Percentiles rank a stretch among this genome's conserved stretches.
Conservation (phyloP, 2,888 invertebrate species). For the Ormyrus labotus region DNA sequence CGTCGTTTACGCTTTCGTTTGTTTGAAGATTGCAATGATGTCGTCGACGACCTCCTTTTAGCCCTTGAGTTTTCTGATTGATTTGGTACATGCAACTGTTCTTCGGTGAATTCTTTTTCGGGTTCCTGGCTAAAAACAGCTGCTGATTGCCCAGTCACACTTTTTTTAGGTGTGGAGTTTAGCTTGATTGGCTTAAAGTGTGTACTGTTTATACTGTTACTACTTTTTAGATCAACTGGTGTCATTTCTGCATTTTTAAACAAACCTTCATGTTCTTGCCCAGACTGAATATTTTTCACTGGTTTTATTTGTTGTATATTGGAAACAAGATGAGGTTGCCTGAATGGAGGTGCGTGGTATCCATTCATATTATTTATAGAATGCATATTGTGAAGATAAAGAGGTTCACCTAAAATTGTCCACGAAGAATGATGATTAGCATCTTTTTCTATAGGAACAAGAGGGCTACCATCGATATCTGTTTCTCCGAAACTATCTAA, state of each 20-base stretch:
- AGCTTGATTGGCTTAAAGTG: constrained; percentile 67
- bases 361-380: no score
- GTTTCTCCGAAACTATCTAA: constrained; percentile 55
- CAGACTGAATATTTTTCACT: no score
- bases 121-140: constrained; percentile 59
- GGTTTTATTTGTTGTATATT: no score
- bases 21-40: neutral
- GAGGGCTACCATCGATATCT: constrained; percentile 64
- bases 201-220: constrained; percentile 38
- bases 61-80: neutral
- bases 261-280: constrained; percentile 57
- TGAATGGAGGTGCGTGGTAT: no score
- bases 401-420: constrained; percentile 61
- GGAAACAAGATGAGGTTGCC: no score
- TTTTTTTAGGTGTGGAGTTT: constrained; percentile 61
- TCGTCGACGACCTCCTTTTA: constrained; percentile 6
- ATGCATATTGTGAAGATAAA: constrained; percentile 62
- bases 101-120: neutral
- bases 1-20: neutral
- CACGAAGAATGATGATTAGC: constrained; percentile 19
- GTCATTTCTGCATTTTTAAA: constrained; percentile 70
- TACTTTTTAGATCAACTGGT: constrained; percentile 60
- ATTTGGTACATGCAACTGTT: neutral
- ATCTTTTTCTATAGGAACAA: constrained; percentile 62
- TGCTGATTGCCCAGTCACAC: constrained; percentile 57